These are phyloP conservation scores for Aramus guarauna DNA, from an alignment of 2,113 vertebrate species.

Conservation along the genomic window DNA sequence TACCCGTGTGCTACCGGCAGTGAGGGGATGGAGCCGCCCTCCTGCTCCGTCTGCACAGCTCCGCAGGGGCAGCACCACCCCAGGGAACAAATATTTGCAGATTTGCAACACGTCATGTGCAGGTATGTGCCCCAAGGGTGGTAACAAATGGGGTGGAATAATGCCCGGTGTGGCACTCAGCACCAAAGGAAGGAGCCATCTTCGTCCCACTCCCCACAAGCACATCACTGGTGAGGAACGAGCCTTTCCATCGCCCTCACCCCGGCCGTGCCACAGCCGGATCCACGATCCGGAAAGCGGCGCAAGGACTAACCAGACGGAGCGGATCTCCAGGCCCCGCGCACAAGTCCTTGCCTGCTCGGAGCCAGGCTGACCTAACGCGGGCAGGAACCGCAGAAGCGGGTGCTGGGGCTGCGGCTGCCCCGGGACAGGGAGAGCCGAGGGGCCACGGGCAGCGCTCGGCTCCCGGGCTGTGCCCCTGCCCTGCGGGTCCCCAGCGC, in stretches of 20 bases:
- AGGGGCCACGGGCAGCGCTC: rapidly evolving
- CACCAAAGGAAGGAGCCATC: background rate
- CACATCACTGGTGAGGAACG: rapidly evolving
- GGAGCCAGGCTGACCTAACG: background rate
- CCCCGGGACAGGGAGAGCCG: background rate
- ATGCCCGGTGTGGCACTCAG: background rate
- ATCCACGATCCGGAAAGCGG: background rate
- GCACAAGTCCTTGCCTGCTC: background rate
- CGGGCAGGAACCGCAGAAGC: background rate
- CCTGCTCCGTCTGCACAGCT: background rate
- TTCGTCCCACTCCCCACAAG: background rate
- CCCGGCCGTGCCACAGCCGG: rapidly evolving
- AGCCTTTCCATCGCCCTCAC: background rate
- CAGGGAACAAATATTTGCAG: background rate
- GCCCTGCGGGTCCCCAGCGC: background rate
- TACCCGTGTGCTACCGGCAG: rapidly evolving
- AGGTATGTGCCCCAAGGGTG: background rate
- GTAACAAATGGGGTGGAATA: background rate
- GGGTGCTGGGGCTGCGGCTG: background rate
- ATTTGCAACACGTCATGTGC: background rate
- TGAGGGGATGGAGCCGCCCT: rapidly evolving
- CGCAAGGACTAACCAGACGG: background rate
- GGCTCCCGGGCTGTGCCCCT: background rate
- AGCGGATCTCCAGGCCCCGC: background rate
- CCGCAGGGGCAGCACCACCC: rapidly evolving